A percentile compares a stretch with the other conserved stretches of the same genome.
These are phyloP conservation scores for Diplazon laetatorius DNA, from an alignment of 2,888 invertebrate species.

Conservation along the genomic window DNA sequence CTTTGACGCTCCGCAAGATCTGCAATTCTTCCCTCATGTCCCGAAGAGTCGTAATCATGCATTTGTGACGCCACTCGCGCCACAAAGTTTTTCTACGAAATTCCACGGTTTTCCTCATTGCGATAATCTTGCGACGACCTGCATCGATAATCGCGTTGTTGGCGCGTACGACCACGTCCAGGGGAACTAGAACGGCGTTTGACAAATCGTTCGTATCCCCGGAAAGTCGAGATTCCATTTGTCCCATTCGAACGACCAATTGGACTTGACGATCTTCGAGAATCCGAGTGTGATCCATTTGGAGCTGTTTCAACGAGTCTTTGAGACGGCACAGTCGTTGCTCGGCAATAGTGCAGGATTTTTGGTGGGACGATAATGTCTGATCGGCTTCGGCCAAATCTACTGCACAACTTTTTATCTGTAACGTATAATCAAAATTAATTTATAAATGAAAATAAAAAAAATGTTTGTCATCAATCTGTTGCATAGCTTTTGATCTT, in stretches of 20 bases:
- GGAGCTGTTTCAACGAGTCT: conserved; percentile 60
- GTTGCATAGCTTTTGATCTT: too few species aligned
- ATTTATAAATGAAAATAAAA: too few species aligned
- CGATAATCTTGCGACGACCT: conserved; percentile 75
- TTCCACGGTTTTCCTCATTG: conserved; percentile 72
- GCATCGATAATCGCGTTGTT: conserved; percentile 71
- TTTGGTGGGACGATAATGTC: conserved; percentile 78
- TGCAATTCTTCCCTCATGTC: conserved; percentile 73
- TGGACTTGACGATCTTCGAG: conserved; percentile 68
- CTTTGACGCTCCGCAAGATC: conserved; percentile 74
- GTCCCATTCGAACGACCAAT: conserved; percentile 72
- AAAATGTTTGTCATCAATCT: too few species aligned
- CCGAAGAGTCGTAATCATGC: conserved; percentile 72
- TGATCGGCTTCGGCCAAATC: conserved; percentile 84
- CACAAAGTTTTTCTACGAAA: conserved; percentile 72
- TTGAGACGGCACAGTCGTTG: conserved; percentile 60
- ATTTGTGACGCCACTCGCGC: conserved; percentile 78
- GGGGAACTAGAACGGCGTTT: conserved; percentile 70
- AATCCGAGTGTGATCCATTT: conserved; percentile 40
- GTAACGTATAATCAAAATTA: too few species aligned
- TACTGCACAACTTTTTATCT: conserved; percentile 83
- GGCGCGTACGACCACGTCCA: conserved; percentile 63
- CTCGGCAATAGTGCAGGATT: conserved; percentile 61
- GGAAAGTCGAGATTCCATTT: conserved; percentile 68
- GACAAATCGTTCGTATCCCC: conserved; percentile 66